These are phyloP conservation scores for Cheilosia variabilis DNA, from an alignment of 2,888 invertebrate species.

Conservation along the genomic window DNA sequence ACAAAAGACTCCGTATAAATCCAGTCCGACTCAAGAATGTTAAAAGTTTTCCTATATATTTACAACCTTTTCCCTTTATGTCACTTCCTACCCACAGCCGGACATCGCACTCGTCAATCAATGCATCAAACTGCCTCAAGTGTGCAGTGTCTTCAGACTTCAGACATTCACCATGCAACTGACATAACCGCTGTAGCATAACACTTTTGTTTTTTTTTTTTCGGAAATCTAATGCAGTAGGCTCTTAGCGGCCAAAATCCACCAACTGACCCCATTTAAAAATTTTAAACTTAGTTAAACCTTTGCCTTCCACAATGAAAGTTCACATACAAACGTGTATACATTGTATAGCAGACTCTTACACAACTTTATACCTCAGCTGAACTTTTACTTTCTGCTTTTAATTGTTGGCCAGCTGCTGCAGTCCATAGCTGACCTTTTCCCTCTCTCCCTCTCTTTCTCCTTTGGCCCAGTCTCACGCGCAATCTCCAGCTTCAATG, in stretches of 20 bases:
- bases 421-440: constrained; percentile 56
- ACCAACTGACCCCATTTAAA: constrained; percentile 47
- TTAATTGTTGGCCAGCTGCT: constrained; percentile 57
- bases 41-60: not conserved
- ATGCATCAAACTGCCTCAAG: constrained; percentile 7
- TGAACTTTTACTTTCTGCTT: constrained; percentile 67
- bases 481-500: constrained; percentile 33
- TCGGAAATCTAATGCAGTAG: constrained; percentile 10
- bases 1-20: not conserved
- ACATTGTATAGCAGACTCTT: constrained; percentile 26
- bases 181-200: constrained; percentile 13
- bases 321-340: constrained; percentile 2
- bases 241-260: constrained; percentile 12
- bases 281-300: constrained; percentile 32
- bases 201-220: not conserved
- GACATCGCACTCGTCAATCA: not conserved
- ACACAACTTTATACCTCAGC: constrained; percentile 42
- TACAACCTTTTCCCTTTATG: not conserved
- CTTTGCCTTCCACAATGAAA: constrained; percentile 62
- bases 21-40: not conserved
- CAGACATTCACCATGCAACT: constrained; percentile 1
- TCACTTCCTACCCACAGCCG: constrained; percentile 3
- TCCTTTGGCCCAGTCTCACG: not conserved
- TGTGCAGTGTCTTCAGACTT: not conserved
- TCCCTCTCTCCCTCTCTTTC: constrained; percentile 19